phyloP scores from a whole-genome alignment of 2,797 vertebrate genomes.

The Melanotaenia nigrans region DNA sequence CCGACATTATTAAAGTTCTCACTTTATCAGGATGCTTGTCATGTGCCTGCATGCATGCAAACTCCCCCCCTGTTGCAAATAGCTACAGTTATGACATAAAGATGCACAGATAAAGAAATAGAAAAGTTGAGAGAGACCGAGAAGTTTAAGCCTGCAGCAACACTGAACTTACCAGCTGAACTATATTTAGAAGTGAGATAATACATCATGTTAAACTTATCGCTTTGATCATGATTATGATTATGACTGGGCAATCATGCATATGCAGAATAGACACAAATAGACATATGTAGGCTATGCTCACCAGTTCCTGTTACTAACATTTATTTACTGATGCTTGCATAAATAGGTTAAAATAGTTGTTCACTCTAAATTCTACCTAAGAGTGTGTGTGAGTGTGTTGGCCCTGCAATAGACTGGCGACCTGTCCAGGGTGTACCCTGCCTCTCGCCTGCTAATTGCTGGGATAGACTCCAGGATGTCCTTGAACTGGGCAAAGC shows the following conservation, averaged over 20 bases:
- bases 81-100: conserved; percentile 32
- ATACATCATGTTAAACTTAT: conserved; percentile 76
- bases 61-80: conserved; percentile 8
- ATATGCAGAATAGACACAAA: conserved; percentile 22
- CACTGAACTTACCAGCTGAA: conserved; percentile 62
- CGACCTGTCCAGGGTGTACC: too few relatives aligned
- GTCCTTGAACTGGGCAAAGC: too few relatives aligned
- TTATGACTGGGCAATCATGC: conserved; percentile 62
- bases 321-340: conserved; percentile 1
- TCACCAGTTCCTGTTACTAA: neutral
- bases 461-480: too few relatives aligned
- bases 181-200: conserved; percentile 80
- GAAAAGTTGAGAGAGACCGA: conserved; percentile 46
- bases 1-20: conserved; percentile 65
- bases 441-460: too few relatives aligned
- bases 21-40: conserved; percentile 48
- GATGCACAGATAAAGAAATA: conserved; percentile 39
- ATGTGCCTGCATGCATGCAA: conserved; percentile 12
- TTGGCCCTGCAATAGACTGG: too few relatives aligned
- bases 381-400: too few relatives aligned
- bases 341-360: neutral
- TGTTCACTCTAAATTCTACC: too few relatives aligned
- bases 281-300: conserved; percentile 16
- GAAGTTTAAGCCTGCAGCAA: conserved; percentile 64
- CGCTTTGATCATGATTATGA: conserved; percentile 74